These are phyloP conservation scores for Hipparchia sbordonii DNA, from an alignment of 2,888 invertebrate genomes.

Conservation along the genomic window DNA sequence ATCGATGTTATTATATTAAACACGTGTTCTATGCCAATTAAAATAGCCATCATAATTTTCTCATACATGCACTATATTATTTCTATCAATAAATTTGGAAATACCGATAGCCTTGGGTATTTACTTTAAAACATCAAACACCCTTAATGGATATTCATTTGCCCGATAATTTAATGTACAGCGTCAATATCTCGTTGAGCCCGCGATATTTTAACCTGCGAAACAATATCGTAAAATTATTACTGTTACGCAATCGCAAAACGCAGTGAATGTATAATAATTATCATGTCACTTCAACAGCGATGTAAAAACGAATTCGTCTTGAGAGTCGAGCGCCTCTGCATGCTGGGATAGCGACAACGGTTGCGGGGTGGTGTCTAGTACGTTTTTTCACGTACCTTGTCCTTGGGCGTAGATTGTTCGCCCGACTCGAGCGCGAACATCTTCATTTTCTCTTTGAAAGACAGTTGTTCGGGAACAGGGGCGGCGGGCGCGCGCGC, in stretches of 20 bases:
- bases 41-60: slow-evolving; percentile 6
- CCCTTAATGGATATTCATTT: slow-evolving; percentile 14
- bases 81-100: slow-evolving; percentile 20
- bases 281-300: not conserved
- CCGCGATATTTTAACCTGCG: slow-evolving; percentile 93
- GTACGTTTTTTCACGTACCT: slow-evolving; percentile 63
- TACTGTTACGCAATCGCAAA: slow-evolving; percentile 22
- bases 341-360: not conserved
- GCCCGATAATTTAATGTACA: slow-evolving; percentile 70
- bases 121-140: slow-evolving; percentile 9
- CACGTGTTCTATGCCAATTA: not conserved
- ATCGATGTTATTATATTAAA: slow-evolving; percentile 14
- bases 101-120: slow-evolving; percentile 8
- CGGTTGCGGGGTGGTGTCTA: slow-evolving; percentile 13
- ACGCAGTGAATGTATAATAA: slow-evolving; percentile 4
- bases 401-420: slow-evolving; percentile 95
- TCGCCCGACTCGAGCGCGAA: slow-evolving; percentile 99
- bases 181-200: slow-evolving; percentile 97
- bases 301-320: not conserved
- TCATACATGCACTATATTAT: slow-evolving; percentile 4
- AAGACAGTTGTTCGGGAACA: slow-evolving; percentile 96
- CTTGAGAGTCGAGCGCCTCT: not conserved
- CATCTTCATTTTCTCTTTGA: slow-evolving; percentile 99
- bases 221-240: slow-evolving; percentile 36
- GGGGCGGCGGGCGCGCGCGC: slow-evolving; percentile 90